Base-by-base conservation (phyloP, 2,888 invertebrate genomes). In the Pantelozetes paolii region DNA sequence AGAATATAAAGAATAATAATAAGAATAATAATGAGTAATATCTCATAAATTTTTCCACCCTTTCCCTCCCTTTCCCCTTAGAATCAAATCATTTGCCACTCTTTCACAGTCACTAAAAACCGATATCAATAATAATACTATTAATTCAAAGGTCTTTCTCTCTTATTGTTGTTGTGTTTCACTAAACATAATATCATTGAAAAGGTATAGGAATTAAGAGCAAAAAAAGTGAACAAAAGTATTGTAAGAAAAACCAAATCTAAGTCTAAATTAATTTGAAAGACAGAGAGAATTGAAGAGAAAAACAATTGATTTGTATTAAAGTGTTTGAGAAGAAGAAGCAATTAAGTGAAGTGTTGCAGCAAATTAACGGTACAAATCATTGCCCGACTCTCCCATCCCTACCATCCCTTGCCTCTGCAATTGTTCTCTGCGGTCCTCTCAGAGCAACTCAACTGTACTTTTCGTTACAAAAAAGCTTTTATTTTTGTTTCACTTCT, bases 331-430 rank as follows among this genome's bases (percentile, higher is more conserved):
- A 23, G 20, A 28, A 28, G 28, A 5, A 28, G 64, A 64, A 64
- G 64, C 64, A 64, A 64, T 64, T 64, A 64, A 64, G 64, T 64
- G 64, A 64, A 64, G 64, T 64, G 64, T 64, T 36, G 64, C 64
- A 64, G 36, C 64, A 64, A 64, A 64, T 64, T 64, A 64, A 64
- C 64, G 64, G 40, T 40, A 40, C 32, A n/a, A 64, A 64, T 32
- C 64, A 64, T 40, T 64, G 32, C 64, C 23, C 59, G 9, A 18
- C 50, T 20, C 50, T 50, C 59, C 54, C 18, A 48, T 48, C 18
- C 23, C 54, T 54, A 64, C n/a, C 64, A 64, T 40, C 36, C n/a
- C 64, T 50, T n/a, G 11, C 18, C 50, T 18, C 5, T 18, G 8
- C 50, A 23, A 54, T 54, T 54, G 54, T 54, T 54, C 59, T 28